Conservation (phyloP, 2,888 invertebrate species). For the Amblyjoppa proteus region DNA sequence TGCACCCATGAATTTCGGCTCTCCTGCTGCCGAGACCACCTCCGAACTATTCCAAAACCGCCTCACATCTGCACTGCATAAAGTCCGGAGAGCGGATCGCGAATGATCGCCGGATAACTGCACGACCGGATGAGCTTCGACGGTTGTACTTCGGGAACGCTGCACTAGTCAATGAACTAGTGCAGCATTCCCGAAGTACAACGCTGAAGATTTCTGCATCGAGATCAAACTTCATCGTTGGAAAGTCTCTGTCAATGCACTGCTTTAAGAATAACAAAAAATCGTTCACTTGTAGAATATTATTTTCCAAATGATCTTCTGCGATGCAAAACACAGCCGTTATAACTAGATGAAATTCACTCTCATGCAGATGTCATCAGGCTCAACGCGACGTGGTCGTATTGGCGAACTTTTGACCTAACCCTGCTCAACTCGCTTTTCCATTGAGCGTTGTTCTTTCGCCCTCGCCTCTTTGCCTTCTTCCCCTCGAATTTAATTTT, state of each 20-base stretch:
- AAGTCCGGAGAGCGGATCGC: not conserved
- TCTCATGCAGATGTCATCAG: no score
- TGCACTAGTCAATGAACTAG: no score
- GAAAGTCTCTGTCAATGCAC: no score
- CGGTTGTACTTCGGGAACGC: no score
- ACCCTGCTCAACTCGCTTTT: not conserved
- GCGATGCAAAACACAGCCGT: no score
- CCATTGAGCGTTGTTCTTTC: not conserved
- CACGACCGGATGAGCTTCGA: not conserved
- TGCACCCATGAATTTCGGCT: conserved; percentile 14
- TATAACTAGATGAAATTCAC: no score
- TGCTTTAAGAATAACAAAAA: no score
- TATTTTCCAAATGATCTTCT: no score
- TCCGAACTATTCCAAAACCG: conserved; percentile 9
- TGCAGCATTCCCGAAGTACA: not conserved
- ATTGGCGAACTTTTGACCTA: not conserved
- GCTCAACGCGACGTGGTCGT: not conserved
- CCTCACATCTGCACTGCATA: not conserved
- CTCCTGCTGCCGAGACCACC: not conserved
- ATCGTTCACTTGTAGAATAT: no score
- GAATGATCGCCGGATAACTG: not conserved
- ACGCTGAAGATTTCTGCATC: no score
- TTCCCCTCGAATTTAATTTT: conserved; percentile 9
- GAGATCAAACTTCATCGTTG: no score
- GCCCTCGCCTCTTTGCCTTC: conserved; percentile 19